Evolutionary conservation across 2,797 vertebrate genomes (phyloP), one percentile per base, ranked within the genome.

Genomic region (Phyllotis vaccarum): DNA sequence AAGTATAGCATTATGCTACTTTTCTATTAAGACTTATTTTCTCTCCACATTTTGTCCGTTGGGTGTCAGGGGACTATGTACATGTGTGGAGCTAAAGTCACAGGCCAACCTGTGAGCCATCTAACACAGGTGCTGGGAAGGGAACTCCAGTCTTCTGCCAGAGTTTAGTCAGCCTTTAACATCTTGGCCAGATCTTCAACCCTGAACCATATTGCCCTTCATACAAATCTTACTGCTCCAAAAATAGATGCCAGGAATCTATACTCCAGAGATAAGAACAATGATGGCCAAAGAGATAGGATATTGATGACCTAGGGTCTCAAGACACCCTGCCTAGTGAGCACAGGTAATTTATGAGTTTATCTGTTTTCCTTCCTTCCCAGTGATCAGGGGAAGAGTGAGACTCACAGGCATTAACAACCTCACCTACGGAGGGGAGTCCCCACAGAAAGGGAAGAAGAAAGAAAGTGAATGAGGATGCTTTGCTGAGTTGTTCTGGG

Each of bases 251-350:
- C 74, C 56, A 37, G 11, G 56, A 17, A 34, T 66, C 12, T 83
- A 90, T 40, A 88, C 37, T 94, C 89, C 70, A 86, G n/a, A 90
- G 40, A 56, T 62, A 94, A 76, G 27, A 34, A 66, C 72, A 90
- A 68, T 62, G 27, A 81, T n/a, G 29, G 24, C 66, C 54, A 78
- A 31, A 78, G 24, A 83, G 52, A 93, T 46, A 31, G 17, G n/a
- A 1, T 86, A 68, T 54, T 89, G 81, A 82, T 91, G 37, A 34
- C 52, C 5, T 64, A 82, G 22, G 31, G 34, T 86, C 60, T 81
- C 11, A 95, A 74, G 60, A 68, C 49, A 72, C 13, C 11, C n/a
- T 49, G 58, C 72, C 16, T 88, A 29, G 43, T 0, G 54, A 76
- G 37, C 62, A 81, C 11, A 89, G 66, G 17, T 76, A 72, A 81